Percentiles rank a stretch among this genome's conserved stretches.
phyloP scores from a whole-genome alignment of 2,113 vertebrate genomes.

The Ursus arctos region DNA sequence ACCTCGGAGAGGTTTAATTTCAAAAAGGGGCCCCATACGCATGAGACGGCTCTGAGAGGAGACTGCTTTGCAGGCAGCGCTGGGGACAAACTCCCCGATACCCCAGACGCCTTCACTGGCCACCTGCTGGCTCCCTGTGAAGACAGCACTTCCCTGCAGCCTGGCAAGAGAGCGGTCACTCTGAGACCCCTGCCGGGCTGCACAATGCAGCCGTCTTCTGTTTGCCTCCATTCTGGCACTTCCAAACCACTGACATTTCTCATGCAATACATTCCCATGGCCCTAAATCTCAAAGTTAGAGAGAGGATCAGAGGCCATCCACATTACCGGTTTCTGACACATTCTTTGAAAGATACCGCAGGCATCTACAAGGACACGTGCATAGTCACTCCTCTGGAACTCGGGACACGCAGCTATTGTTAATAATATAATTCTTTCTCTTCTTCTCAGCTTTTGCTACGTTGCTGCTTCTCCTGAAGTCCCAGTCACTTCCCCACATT shows the following conservation, averaged over 20 bases:
- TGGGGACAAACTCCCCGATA: background rate
- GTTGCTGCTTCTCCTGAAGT: background rate
- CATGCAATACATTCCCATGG: background rate
- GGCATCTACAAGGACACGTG: background rate
- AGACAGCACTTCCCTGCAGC: background rate
- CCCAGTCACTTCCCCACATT: background rate
- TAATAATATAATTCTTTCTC: background rate
- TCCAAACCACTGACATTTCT: background rate
- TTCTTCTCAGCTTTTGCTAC: background rate
- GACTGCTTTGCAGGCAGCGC: background rate
- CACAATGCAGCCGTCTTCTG: background rate
- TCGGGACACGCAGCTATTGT: background rate
- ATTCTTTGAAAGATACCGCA: background rate
- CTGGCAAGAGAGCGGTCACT: accelerated
- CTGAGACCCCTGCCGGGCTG: background rate
- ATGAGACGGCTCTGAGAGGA: background rate
- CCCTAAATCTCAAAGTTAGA: background rate
- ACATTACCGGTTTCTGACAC: background rate
- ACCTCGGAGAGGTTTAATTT: conserved; percentile 57
- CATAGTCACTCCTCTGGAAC: background rate
- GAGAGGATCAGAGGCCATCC: background rate
- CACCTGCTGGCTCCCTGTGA: background rate
- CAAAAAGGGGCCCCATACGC: background rate
- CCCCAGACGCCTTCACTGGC: background rate
- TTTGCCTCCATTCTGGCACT: background rate